Conservation (phyloP, 2,888 invertebrate genomes). For the Habrosyne pyritoides region DNA sequence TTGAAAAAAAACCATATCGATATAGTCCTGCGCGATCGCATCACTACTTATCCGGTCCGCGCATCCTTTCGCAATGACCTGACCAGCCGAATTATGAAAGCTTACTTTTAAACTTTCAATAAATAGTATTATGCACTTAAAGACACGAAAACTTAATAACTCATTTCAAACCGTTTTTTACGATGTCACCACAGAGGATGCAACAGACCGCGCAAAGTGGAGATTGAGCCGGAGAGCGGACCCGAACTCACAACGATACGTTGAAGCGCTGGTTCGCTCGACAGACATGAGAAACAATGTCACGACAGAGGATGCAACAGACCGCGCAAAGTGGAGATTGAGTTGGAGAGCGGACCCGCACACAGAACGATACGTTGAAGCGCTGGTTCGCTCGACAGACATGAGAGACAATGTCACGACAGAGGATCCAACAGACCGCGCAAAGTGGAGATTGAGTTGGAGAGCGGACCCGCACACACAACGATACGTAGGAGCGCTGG, state of each 20-base stretch:
- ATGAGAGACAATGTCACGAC: too few relatives aligned
- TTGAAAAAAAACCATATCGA: not conserved
- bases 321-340: too few relatives aligned
- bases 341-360: too few relatives aligned
- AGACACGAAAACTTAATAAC: not conserved
- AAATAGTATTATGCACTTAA: not conserved
- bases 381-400: too few relatives aligned
- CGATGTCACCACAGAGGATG: not conserved
- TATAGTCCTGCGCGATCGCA: not conserved
- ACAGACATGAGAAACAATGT: too few relatives aligned
- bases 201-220: not conserved
- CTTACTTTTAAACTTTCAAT: not conserved
- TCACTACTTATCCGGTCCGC: conserved; percentile 8
- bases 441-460: too few relatives aligned
- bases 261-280: not conserved
- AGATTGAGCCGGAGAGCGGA: not conserved
- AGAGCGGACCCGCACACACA: too few relatives aligned
- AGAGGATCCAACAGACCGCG: too few relatives aligned
- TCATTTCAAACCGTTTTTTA: not conserved
- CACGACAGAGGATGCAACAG: too few relatives aligned
- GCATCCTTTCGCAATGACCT: conserved; percentile 10
- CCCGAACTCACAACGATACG: not conserved
- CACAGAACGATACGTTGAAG: too few relatives aligned
- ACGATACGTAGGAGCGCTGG: not conserved
- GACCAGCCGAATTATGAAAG: conserved; percentile 10